Evolutionary conservation across 2,113 vertebrate genomes (phyloP).

Genomic region (Mesocricetus auratus): DNA sequence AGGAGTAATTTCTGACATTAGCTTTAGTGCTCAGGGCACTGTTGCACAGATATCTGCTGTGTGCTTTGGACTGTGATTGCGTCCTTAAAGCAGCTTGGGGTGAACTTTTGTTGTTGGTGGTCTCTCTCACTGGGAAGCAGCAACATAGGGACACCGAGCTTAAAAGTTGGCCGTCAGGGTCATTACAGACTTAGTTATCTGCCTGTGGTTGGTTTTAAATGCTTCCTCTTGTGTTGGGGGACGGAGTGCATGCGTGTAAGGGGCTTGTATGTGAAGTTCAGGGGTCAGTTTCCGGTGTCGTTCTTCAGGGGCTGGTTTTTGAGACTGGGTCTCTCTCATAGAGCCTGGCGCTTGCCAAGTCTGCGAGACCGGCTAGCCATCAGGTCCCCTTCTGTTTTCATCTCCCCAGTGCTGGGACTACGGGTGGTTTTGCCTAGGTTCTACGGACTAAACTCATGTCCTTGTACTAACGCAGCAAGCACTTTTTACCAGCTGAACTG

Average conservation of each 20-base stretch:
- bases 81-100: not conserved
- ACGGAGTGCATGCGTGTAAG: not conserved
- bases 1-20: not conserved
- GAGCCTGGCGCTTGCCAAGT: not conserved
- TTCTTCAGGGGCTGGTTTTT: not conserved
- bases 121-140: conserved; percentile 40
- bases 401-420: not conserved
- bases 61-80: not conserved
- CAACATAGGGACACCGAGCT: conserved; percentile 66
- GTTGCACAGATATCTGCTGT: not conserved
- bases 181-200: conserved; percentile 63
- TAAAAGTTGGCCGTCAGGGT: conserved; percentile 56
- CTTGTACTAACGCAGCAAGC: not conserved
- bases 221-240: not conserved
- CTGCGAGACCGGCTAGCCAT: no score
- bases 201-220: conserved; percentile 28
- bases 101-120: conserved; percentile 52
- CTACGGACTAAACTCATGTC: not conserved
- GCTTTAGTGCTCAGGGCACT: not conserved
- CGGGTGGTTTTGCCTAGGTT: not conserved
- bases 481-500: not conserved
- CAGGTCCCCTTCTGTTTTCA: not conserved
- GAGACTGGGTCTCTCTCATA: not conserved
- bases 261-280: not conserved
- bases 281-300: not conserved